phyloP scores from a whole-genome alignment of 2,888 invertebrate genomes.

The Pristionchus maxplancki region DNA sequence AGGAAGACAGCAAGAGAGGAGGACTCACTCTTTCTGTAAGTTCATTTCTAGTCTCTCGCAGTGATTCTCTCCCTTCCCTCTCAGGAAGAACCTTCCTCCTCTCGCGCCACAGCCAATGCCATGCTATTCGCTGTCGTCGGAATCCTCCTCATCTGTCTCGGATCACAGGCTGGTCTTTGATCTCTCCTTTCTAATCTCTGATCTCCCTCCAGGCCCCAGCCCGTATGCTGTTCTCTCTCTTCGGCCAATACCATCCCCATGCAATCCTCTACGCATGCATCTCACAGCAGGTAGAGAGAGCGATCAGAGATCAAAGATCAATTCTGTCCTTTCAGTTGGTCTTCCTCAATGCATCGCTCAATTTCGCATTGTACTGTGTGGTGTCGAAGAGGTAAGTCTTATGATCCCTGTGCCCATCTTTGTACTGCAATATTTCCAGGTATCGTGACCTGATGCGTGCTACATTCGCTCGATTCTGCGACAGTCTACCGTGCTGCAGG shows the following conservation, averaged over 20 bases:
- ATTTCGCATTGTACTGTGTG: constrained; percentile 76
- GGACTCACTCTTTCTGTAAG: neutral
- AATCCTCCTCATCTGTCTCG: constrained; percentile 75
- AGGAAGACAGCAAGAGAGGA: constrained; percentile 65
- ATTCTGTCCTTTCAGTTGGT: constrained; percentile 65
- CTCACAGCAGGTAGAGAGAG: constrained; percentile 66
- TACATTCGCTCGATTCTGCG: neutral
- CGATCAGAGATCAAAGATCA: neutral
- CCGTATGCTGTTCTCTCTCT: constrained; percentile 72
- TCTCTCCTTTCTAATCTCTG: neutral
- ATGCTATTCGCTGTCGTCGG: constrained; percentile 77
- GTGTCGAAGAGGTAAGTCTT: constrained; percentile 74
- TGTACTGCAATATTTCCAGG: neutral
- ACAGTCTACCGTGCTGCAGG: neutral
- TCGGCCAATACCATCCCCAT: constrained; percentile 72
- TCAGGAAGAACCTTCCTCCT: constrained; percentile 56
- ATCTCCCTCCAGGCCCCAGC: constrained; percentile 68
- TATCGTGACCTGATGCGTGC: constrained; percentile 44
- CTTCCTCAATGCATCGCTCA: constrained; percentile 76
- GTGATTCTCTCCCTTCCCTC: neutral
- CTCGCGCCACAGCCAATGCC: constrained; percentile 74
- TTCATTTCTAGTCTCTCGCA: neutral
- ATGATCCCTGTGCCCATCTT: too few species aligned
- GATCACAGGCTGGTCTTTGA: constrained; percentile 67
- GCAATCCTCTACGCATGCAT: constrained; percentile 75